A percentile compares a stretch with the other conserved stretches of the same genome.
Conservation (phyloP, 2,888 invertebrate species). For the Drosophila buzzatii region DNA sequence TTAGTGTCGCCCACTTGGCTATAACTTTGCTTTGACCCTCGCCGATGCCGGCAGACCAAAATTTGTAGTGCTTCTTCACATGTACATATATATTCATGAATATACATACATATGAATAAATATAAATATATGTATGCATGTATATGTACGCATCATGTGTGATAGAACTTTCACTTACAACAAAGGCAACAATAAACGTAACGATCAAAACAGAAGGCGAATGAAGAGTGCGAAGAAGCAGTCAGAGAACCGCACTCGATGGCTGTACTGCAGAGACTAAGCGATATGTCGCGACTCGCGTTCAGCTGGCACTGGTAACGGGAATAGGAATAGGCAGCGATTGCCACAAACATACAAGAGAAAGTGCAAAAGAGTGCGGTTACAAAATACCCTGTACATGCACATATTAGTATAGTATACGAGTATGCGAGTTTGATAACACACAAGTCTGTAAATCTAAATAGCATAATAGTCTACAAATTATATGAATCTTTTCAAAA, state of each 20-base stretch:
- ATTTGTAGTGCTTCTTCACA: constrained; percentile 54
- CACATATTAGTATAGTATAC: neutral
- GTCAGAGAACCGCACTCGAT: constrained; percentile 58
- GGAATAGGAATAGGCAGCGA: constrained; percentile 3
- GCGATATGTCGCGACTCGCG: constrained; percentile 20
- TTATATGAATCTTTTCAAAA: too few species aligned
- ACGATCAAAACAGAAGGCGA: constrained; percentile 54
- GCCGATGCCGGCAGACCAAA: constrained; percentile 21
- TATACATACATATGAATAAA: neutral
- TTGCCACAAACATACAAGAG: constrained; percentile 35
- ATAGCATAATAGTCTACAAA: too few species aligned
- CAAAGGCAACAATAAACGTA: constrained; percentile 38
- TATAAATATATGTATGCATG: neutral
- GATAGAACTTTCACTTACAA: constrained; percentile 67
- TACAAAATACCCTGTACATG: neutral
- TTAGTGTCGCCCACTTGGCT: constrained; percentile 25
- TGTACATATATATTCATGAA: too few species aligned
- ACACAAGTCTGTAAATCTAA: too few species aligned
- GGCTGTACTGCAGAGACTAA: constrained; percentile 67
- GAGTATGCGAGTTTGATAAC: too few species aligned
- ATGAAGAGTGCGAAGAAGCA: constrained; percentile 18
- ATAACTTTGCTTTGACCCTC: constrained; percentile 44
- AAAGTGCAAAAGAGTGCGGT: too few species aligned
- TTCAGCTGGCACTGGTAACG: constrained; percentile 29
- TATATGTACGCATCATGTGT: neutral